Evolutionary conservation across 2,888 invertebrate genomes (phyloP).

Genomic region (Lycia hirtaria): DNA sequence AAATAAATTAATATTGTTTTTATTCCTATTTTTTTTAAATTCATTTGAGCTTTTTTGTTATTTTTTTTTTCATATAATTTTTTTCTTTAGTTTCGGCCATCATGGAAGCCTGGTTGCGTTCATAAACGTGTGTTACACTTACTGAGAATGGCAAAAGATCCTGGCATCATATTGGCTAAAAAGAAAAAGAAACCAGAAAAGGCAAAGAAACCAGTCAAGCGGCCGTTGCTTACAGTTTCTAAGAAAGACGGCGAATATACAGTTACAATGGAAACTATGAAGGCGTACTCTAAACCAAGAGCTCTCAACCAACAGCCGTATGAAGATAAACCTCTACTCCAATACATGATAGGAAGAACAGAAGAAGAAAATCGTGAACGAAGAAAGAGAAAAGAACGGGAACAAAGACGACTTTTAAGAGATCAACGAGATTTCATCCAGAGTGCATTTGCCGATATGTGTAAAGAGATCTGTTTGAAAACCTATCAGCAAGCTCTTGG

Average conservation of each 20-base stretch:
- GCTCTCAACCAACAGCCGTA: slow-evolving; percentile 72
- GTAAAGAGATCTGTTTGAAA: slow-evolving; percentile 75
- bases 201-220: slow-evolving; percentile 65
- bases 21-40: not conserved
- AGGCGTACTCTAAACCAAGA: slow-evolving; percentile 63
- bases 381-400: slow-evolving; percentile 67
- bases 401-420: slow-evolving; percentile 69
- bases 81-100: slow-evolving; percentile 73
- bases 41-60: slow-evolving; percentile 8
- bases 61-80: slow-evolving; percentile 59
- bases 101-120: slow-evolving; percentile 77
- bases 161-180: slow-evolving; percentile 62
- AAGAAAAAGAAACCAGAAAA: slow-evolving; percentile 63
- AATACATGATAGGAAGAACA: slow-evolving; percentile 75
- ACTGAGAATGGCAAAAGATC: slow-evolving; percentile 70
- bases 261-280: slow-evolving; percentile 80
- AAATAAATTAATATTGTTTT: too few relatives aligned
- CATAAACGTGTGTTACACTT: slow-evolving; percentile 71
- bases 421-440: slow-evolving; percentile 73
- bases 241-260: slow-evolving; percentile 76
- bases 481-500: slow-evolving; percentile 78
- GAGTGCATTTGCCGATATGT: slow-evolving; percentile 73
- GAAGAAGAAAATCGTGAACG: slow-evolving; percentile 73
- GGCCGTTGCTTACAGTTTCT: slow-evolving; percentile 70
- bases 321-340: slow-evolving; percentile 72